Base-by-base conservation (phyloP, 2,797 vertebrate species). In the Phylloscopus collybita region DNA sequence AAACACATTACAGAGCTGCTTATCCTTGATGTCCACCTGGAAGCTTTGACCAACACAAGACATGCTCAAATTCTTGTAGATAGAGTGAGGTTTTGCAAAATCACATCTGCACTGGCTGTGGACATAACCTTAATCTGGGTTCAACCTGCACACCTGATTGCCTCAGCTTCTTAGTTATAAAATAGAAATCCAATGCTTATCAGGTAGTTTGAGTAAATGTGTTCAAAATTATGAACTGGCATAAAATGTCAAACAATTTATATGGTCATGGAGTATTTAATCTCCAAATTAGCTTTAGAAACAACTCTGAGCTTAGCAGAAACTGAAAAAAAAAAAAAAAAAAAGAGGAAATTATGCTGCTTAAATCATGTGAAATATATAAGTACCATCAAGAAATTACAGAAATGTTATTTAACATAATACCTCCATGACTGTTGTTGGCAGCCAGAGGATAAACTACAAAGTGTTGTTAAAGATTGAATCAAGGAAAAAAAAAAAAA, bases 271-370 rank as follows among this genome's bases (percentile, higher is more conserved):
- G 56, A 69, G n/a, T 69, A 36, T 70, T 79, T 88, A 69, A 60
- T 49, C n/a, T 67, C 30, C 27, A 79, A 83, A 15, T 40, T 40
- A 71, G 15, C 27, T 88, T 86, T 81, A 90, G 56, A 59, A 88
- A 86, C 32, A 89, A 16, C 27, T 51, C 25, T 45, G 21, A 76
- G 16, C 7, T 73, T 88, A 72, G 38, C 29, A 60, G 25, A 86
- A 90, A 50, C 9, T 40, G 62, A 56, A 79, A 84, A 91, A 34
- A 38, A 85, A 62, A 62, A 59, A 56, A 79, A 84, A 91, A 34
- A 38, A 85, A 62, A 62, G 10, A 40, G 11, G 9, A 16, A 49
- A 25, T 81, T 74, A 38, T 83, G 32, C n/a, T 78, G 22, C 23
- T 88, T 92, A 66, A 72, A 62, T 14, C 8, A 51, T 67, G 19